Evolutionary conservation across 1,140 invertebrate species (phyloP).

Genomic region (Heliconius eleuchia): DNA sequence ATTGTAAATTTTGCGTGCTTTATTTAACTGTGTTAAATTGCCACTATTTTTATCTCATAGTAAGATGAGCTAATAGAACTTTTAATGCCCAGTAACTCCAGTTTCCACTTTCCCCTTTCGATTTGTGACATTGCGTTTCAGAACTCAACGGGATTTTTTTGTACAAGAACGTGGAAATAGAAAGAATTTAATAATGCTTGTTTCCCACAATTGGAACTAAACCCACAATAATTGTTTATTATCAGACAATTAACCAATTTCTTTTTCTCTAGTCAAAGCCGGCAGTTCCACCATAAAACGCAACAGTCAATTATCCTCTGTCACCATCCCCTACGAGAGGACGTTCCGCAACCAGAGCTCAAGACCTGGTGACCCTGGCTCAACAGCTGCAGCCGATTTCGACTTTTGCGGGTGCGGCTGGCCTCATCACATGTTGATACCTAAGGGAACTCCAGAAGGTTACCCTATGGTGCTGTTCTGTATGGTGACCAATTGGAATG

Average conservation of each 20-base stretch:
- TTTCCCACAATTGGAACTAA: too few species aligned
- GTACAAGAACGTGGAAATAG: too few species aligned
- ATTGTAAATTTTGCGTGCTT: too few species aligned
- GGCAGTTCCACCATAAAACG: conserved; percentile 85
- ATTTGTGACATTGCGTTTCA: too few species aligned
- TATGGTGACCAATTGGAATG: conserved; percentile 89
- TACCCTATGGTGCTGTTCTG: conserved; percentile 88
- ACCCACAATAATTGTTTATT: too few species aligned
- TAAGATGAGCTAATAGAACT: too few species aligned
- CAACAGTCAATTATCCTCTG: conserved; percentile 84
- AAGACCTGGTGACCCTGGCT: conserved; percentile 80
- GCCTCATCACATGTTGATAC: conserved; percentile 92
- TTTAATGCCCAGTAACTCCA: too few species aligned
- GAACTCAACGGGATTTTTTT: too few species aligned
- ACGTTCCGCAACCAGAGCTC: conserved; percentile 85
- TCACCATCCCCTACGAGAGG: conserved; percentile 88
- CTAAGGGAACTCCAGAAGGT: conserved; percentile 86
- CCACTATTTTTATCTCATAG: too few species aligned
- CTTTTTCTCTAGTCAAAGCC: conserved; percentile 77
- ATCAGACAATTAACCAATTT: not conserved
- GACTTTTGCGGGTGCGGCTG: conserved; percentile 94
- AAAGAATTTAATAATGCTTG: too few species aligned
- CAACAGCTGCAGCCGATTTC: conserved; percentile 82
- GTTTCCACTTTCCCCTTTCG: too few species aligned
- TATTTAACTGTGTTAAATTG: too few species aligned